Base-by-base conservation (phyloP, 2,113 vertebrate genomes). In the Grammomys surdaster region DNA sequence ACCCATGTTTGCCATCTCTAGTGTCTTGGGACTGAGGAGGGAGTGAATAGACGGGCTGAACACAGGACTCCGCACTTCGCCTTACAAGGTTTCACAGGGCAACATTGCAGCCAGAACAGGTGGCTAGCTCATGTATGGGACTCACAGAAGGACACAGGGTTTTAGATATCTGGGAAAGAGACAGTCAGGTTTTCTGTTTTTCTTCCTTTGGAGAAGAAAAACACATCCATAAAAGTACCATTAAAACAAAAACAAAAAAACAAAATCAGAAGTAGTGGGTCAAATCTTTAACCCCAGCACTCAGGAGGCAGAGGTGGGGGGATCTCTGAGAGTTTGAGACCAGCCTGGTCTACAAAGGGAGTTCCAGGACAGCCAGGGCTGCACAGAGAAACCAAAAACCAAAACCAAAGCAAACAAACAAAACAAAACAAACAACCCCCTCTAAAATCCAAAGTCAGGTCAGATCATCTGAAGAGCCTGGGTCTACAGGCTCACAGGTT, bases 111-210 rank as follows among this genome's bases (percentile, higher is more conserved):
- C 70, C 13, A 19, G 20, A 31, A 36, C 12, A 51, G 76, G n/a
- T 7, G 9, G 8, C 14, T 0, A 0, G 51, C 19, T 0, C 0
- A 60, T n/a, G 54, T 19, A 40, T 19, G 67, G 70, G 26, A 33
- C 82, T 46, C 14, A 19, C 60, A 40, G 7, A 43, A 84, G 48
- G 46, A 46, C 40, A 60, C 4, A 69, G 58, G 43, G 5, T 12
- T 24, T 31, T 33, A 8, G 31, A 60, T 54, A 26, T 24, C 46
- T 26, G 51, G 43, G 28, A 33, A 94, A 95, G 46, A 72, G 33
- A 26, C 51, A 51, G 51, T 3, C 54, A 56, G 54, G 54, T 56
- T 56, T 56, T 54, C 54, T 56, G 54, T 14, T 56, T 56, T 56
- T 56, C 54, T 56, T 56, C 54, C 54, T 56, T 56, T 56, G 54